Evolutionary conservation across 2,113 vertebrate genomes (phyloP).

Genomic region (Lepus europaeus): DNA sequence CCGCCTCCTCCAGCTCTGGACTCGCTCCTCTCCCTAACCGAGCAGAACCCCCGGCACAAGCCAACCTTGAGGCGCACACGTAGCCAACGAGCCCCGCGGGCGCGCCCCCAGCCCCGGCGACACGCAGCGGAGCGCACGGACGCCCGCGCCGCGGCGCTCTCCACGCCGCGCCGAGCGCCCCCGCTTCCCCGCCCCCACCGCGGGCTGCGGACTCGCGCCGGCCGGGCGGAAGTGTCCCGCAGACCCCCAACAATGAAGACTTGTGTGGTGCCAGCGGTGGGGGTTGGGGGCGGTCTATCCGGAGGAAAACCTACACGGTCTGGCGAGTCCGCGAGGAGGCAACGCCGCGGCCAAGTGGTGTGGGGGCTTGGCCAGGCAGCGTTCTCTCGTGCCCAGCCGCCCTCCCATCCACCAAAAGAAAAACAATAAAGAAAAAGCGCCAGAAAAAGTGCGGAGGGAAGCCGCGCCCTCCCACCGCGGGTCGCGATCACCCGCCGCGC

Average conservation of each 20-base stretch:
- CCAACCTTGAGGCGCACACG: background rate
- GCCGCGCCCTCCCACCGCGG: conserved; percentile 63
- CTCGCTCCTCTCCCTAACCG: background rate
- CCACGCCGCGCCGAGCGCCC: background rate
- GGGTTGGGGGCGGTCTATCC: conserved; percentile 18
- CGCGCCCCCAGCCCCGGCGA: background rate
- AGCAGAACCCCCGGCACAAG: background rate
- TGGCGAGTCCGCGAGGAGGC: background rate
- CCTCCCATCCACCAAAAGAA: background rate
- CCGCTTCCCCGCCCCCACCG: background rate
- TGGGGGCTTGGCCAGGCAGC: background rate
- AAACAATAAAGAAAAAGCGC: background rate
- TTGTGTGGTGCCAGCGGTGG: conserved; percentile 66
- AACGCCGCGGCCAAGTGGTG: background rate
- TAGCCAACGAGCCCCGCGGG: conserved; percentile 38
- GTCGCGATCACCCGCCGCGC: conserved; percentile 57
- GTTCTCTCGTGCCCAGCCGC: too few species aligned
- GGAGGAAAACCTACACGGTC: background rate
- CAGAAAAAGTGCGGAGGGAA: conserved; percentile 65
- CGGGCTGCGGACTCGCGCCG: conserved; percentile 8
- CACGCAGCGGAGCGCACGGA: background rate
- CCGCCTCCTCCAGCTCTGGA: background rate
- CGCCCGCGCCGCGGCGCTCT: conserved; percentile 68
- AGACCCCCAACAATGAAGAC: conserved; percentile 81
- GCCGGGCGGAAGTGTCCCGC: conserved; percentile 69